Evolutionary conservation across 2,888 invertebrate genomes (phyloP).

Genomic region (Diloba caeruleocephala): DNA sequence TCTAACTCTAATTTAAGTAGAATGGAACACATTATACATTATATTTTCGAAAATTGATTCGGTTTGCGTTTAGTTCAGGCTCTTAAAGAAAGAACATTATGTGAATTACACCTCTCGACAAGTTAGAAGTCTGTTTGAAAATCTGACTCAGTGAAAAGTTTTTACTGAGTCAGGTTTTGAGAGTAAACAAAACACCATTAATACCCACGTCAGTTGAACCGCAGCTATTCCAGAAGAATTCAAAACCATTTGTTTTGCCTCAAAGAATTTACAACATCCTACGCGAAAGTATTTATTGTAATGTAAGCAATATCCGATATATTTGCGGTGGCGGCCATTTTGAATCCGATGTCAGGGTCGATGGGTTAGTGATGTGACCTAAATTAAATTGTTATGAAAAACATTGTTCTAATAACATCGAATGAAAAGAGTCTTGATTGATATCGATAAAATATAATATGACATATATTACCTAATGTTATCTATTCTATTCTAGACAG

Average conservation of each 20-base stretch:
- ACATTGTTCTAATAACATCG: no score
- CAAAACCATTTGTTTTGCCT: slow-evolving; percentile 11
- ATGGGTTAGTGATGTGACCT: slow-evolving; percentile 2
- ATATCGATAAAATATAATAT: no score
- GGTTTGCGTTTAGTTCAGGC: no score
- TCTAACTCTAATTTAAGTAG: no score
- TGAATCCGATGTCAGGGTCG: slow-evolving; percentile 2
- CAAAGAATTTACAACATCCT: slow-evolving; percentile 24
- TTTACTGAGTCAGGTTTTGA: no score
- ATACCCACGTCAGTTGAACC: slow-evolving; percentile 5
- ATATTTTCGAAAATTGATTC: no score
- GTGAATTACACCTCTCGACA: neutral
- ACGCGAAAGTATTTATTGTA: slow-evolving; percentile 19
- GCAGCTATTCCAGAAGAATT: slow-evolving; percentile 1
- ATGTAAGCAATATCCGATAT: slow-evolving; percentile 5
- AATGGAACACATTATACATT: no score
- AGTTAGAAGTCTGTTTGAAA: neutral
- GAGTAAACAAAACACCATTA: neutral
- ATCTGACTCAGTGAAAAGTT: neutral
- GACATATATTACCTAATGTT: no score
- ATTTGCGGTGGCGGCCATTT: neutral
- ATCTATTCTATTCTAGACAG: no score
- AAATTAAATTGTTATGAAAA: neutral
- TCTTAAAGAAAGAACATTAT: no score
- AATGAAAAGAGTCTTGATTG: no score